Evolutionary conservation across 2,113 vertebrate genomes (phyloP).

Genomic region (Thunnus maccoyii): DNA sequence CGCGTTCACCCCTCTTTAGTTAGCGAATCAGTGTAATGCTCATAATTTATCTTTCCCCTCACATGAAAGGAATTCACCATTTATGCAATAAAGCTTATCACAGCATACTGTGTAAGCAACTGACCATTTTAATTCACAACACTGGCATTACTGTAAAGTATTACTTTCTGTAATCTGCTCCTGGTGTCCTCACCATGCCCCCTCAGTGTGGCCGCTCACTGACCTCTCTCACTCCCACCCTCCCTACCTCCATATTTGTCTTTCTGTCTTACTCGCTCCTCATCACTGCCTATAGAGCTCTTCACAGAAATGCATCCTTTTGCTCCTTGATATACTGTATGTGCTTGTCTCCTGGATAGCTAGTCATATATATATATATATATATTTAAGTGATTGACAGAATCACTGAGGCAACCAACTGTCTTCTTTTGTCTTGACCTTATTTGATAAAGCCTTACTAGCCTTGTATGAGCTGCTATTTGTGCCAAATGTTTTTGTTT

Average conservation of each 20-base stretch:
- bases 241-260: slow-evolving; percentile 34
- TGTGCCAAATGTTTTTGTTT: slow-evolving; percentile 55
- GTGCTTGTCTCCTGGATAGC: slow-evolving; percentile 23
- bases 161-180: slow-evolving; percentile 62
- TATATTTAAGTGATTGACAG: slow-evolving; percentile 22
- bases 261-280: slow-evolving; percentile 57
- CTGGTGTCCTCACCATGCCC: slow-evolving; percentile 77
- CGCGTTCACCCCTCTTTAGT: background rate
- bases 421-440: slow-evolving; percentile 47
- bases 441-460: slow-evolving; percentile 36
- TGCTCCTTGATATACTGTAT: slow-evolving; percentile 6
- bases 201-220: slow-evolving; percentile 74
- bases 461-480: slow-evolving; percentile 21
- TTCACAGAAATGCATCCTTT: slow-evolving; percentile 55
- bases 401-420: slow-evolving; percentile 14
- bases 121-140: slow-evolving; percentile 53
- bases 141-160: slow-evolving; percentile 47
- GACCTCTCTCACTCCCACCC: slow-evolving; percentile 67
- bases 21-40: background rate
- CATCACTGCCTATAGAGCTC: slow-evolving; percentile 53
- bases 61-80: slow-evolving; percentile 27
- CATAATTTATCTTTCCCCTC: slow-evolving; percentile 12
- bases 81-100: slow-evolving; percentile 30
- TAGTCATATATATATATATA: slow-evolving; percentile 18
- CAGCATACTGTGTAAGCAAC: slow-evolving; percentile 36